Evolutionary conservation across 2,797 vertebrate genomes (phyloP).

Genomic region (Microcaecilia unicolor): DNA sequence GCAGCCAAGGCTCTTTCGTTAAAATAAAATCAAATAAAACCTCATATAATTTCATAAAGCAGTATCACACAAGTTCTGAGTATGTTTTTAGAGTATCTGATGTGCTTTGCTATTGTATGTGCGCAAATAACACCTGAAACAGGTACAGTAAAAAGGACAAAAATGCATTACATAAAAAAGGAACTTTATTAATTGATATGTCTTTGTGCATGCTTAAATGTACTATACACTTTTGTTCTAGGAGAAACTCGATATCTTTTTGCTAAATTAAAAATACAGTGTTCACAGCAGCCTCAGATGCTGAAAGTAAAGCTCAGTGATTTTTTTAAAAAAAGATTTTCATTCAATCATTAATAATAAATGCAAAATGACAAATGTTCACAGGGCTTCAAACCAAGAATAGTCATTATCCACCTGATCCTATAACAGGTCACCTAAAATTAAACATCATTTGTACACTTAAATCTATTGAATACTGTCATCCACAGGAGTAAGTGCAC

Average conservation of each 20-base stretch:
- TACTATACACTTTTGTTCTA: constrained; percentile 13
- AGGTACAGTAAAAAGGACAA: constrained; percentile 31
- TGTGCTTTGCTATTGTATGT: constrained; percentile 12
- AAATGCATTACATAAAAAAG: constrained; percentile 10
- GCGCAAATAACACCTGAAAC: constrained; percentile 28
- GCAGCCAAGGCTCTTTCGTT: constrained; percentile 34
- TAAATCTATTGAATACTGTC: no score
- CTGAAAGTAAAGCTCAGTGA: not conserved
- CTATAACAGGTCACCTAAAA: no score
- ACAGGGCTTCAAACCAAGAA: no score
- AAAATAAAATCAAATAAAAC: constrained; percentile 30
- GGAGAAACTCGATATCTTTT: constrained; percentile 1
- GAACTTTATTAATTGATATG: constrained; percentile 13
- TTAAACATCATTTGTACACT: no score
- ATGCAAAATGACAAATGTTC: no score
- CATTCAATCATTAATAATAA: no score
- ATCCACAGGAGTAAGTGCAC: no score
- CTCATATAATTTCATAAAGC: constrained; percentile 25
- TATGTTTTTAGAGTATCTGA: constrained; percentile 32
- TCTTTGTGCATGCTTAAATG: constrained; percentile 4
- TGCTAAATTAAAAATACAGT: no score
- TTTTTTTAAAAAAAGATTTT: no score
- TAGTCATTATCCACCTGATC: no score
- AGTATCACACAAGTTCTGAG: constrained; percentile 13
- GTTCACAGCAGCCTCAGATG: not conserved